Evolutionary conservation across 2,113 vertebrate species (phyloP).

Genomic region (Megaceryle maxima): DNA sequence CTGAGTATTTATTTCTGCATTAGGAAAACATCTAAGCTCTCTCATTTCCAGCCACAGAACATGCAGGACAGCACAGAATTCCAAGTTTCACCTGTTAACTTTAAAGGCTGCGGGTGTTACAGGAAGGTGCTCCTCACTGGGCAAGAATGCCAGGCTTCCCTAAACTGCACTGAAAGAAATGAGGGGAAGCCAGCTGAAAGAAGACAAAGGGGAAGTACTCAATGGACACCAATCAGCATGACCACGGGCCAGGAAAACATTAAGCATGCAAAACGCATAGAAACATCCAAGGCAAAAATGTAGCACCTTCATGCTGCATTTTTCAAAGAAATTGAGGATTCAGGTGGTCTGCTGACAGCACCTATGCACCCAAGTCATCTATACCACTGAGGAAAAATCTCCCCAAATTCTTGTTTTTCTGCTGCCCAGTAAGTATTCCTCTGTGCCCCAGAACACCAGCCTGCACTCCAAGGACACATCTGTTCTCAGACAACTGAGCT

Average conservation of each 20-base stretch:
- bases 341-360: not conserved
- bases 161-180: not conserved
- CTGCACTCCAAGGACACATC: conserved; percentile 27
- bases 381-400: fast-evolving
- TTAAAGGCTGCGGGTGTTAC: not conserved
- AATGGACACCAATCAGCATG: not conserved
- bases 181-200: not conserved
- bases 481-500: conserved; percentile 40
- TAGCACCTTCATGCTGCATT: not conserved
- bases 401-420: not conserved
- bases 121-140: not conserved
- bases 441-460: not conserved
- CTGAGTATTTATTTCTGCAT: not conserved
- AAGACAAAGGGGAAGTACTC: not conserved
- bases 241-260: not conserved
- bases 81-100: not conserved
- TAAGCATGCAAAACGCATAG: not conserved
- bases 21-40: not conserved
- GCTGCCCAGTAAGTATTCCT: not conserved
- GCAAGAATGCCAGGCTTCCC: not conserved
- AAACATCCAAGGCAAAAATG: not conserved
- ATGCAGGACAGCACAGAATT: not conserved
- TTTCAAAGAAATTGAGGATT: not conserved
- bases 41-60: not conserved
- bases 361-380: not conserved